Percentiles rank a stretch among this genome's conserved stretches.
Conservation (phyloP, 2,888 invertebrate genomes). For the Lithosia quadra region DNA sequence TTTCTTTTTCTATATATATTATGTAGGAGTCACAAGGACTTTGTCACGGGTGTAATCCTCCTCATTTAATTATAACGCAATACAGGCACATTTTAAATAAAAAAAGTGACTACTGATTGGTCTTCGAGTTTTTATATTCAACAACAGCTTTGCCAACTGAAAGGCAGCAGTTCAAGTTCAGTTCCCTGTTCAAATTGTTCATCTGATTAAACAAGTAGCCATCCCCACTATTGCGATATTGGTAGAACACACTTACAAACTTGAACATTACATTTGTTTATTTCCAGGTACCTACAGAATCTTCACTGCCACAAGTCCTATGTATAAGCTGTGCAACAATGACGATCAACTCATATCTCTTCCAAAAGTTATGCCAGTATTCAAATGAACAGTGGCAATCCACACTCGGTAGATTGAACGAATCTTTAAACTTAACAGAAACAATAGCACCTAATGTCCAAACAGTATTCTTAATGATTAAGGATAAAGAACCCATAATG, state of each 20-base stretch:
- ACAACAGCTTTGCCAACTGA: no score
- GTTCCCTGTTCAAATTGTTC: background rate
- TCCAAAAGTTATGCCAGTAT: constrained; percentile 64
- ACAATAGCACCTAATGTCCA: constrained; percentile 52
- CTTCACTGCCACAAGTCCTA: constrained; percentile 65
- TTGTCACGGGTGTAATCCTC: no score
- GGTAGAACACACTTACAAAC: background rate
- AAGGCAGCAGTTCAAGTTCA: no score
- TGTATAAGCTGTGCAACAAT: constrained; percentile 68
- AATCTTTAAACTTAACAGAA: constrained; percentile 56
- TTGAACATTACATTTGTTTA: background rate
- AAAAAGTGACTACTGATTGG: no score
- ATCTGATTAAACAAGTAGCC: background rate
- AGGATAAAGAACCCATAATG: constrained; percentile 59
- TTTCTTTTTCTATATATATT: no score
- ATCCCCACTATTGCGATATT: background rate
- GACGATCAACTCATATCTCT: constrained; percentile 66
- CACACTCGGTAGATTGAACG: constrained; percentile 53
- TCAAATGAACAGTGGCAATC: constrained; percentile 66
- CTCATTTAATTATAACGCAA: no score
- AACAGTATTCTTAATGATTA: constrained; percentile 64
- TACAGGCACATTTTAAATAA: no score
- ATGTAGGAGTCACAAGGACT: no score
- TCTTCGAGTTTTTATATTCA: no score
- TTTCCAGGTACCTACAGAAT: constrained; percentile 65